Percentiles rank a stretch among this genome's conserved stretches.
Evolutionary conservation across 2,888 invertebrate species (phyloP).

Genomic region (Orthosia gothica): DNA sequence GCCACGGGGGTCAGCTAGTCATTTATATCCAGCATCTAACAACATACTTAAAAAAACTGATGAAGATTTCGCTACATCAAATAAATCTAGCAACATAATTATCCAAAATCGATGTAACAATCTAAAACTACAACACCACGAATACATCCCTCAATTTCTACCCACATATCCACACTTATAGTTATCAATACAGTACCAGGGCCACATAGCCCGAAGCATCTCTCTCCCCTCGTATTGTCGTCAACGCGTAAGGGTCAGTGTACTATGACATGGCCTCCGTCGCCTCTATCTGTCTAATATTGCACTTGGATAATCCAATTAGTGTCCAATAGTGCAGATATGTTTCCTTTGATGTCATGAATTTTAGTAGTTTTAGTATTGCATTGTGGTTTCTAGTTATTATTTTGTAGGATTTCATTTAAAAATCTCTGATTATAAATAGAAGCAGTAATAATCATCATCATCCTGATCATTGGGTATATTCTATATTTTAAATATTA

Average conservation of each 20-base stretch:
- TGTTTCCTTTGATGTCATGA: slow-evolving; percentile 79
- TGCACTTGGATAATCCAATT: slow-evolving; percentile 87
- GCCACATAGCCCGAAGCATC: slow-evolving; percentile 59
- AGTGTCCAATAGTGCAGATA: slow-evolving; percentile 77
- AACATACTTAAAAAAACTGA: neutral
- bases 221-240: slow-evolving; percentile 71
- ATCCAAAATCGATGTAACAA: slow-evolving; percentile 2
- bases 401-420: neutral
- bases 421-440: too few species aligned
- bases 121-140: slow-evolving; percentile 39
- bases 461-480: too few species aligned
- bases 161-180: slow-evolving; percentile 30
- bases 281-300: slow-evolving; percentile 86
- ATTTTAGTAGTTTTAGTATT: slow-evolving; percentile 41
- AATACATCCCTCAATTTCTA: slow-evolving; percentile 24
- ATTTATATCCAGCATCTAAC: too few species aligned
- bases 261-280: slow-evolving; percentile 79
- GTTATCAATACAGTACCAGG: slow-evolving; percentile 55
- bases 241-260: slow-evolving; percentile 84
- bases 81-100: neutral
- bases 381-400: slow-evolving; percentile 6
- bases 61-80: neutral
- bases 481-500: too few species aligned
- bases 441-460: too few species aligned
- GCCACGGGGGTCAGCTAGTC: too few species aligned